Base-by-base conservation (phyloP, 1,140 invertebrate species). In the Hycleus phaleratus region DNA sequence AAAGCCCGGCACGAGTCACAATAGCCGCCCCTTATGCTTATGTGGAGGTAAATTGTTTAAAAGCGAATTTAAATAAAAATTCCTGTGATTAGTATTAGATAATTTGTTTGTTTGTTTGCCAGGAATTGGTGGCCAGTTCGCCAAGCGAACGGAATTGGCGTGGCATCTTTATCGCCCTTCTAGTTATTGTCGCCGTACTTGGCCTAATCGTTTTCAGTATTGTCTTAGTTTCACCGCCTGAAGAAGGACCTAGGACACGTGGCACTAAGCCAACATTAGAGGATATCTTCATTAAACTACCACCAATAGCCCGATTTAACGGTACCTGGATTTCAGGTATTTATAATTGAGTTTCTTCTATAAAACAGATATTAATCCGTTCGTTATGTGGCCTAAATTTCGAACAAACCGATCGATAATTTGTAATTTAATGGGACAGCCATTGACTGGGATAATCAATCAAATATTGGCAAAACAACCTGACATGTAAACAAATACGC, bases 81-180 rank as follows among this genome's bases (percentile, higher is more conserved):
- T 49, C 48, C 8, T 4, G 11, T 38, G 11, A 52, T 40, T n/a
- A 42, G 1, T 24, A 42, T 52, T 46, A 26, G 52, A 47, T 46
- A 40, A 40, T 38, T 9, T 26, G 12, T 18, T 46, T 12, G 3
- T 32, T 49, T 63, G 67, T 59, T 76, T 74, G 10, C 1, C 76
- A 90, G 89, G 90, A 93, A 73, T 72, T 92, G 67, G 88, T 89
- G 51, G 86, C 85, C 11, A 81, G 85, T 18, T 87, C 86, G 11
- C 85, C 88, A n/a, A 87, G 82, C 55, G 84, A 90, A 67, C 77
- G 88, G 43, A 95, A 95, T 78, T 95, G 91, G 91, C 82, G 88
- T 26, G 91, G 92, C 9, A 93, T 95, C 58, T 82, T 88, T 55
- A 95, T 95, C 56, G 91, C 93, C 0, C 77, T 94, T 32, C 75